Conservation (phyloP, 2,888 invertebrate genomes). For the Andricus quercusramuli region DNA sequence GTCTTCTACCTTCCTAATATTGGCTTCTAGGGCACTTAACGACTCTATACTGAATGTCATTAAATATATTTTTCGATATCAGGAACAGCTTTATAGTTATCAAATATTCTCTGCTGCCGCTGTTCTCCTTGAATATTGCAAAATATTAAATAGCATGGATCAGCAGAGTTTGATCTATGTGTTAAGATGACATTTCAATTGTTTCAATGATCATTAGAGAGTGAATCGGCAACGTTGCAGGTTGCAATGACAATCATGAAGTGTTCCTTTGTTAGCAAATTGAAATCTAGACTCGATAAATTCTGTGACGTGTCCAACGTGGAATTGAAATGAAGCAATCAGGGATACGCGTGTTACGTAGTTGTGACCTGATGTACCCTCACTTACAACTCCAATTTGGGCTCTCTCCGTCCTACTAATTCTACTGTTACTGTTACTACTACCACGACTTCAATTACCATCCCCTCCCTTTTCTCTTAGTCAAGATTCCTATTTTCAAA, state of each 20-base stretch:
- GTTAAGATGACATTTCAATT: too few species aligned
- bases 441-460: neutral
- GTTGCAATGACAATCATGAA: conserved; percentile 50
- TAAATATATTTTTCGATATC: too few species aligned
- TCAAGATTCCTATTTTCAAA: too few species aligned
- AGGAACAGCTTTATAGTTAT: too few species aligned
- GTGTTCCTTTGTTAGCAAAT: conserved; percentile 56
- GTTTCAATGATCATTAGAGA: too few species aligned
- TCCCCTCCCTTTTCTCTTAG: neutral
- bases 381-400: conserved; percentile 12
- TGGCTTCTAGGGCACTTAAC: too few species aligned
- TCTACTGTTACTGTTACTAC: neutral
- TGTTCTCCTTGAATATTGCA: too few species aligned
- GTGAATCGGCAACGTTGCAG: neutral
- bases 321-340: conserved; percentile 64
- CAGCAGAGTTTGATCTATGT: too few species aligned
- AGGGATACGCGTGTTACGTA: conserved; percentile 69
- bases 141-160: too few species aligned
- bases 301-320: conserved; percentile 55
- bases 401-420: neutral
- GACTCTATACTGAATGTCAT: too few species aligned
- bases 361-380: conserved; percentile 11
- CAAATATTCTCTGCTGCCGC: too few species aligned
- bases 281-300: conserved; percentile 56
- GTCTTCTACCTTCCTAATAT: too few species aligned